These are phyloP conservation scores for Stichopus chloronotus DNA, from an alignment of 35 echinoderm and acorn worm genomes.

Conservation along the genomic window DNA sequence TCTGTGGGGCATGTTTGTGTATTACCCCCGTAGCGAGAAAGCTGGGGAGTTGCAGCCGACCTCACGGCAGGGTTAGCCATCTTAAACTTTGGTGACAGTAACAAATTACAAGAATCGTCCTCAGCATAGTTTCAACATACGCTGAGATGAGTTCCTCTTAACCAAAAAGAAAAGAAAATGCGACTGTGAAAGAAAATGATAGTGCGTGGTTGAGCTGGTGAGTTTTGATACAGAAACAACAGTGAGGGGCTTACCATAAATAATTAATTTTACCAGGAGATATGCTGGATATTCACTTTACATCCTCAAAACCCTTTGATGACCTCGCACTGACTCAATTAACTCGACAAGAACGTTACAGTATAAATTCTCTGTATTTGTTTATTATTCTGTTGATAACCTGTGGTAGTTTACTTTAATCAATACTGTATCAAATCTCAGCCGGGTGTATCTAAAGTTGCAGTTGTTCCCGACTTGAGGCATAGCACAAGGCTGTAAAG, in stretches of 20 bases:
- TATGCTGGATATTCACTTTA: too few species aligned
- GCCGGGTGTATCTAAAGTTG: too few species aligned
- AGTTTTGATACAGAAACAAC: neutral
- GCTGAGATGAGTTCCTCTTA: neutral
- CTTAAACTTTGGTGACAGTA: slow-evolving; percentile 19
- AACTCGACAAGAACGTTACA: too few species aligned
- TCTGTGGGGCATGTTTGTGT: slow-evolving; percentile 43
- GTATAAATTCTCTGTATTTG: too few species aligned
- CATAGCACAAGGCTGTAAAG: too few species aligned
- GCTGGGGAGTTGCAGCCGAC: slow-evolving; percentile 11
- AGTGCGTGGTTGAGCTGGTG: neutral
- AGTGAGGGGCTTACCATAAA: neutral
- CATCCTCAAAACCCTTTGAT: too few species aligned
- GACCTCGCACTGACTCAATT: too few species aligned
- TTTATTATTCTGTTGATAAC: too few species aligned
- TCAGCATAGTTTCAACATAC: neutral
- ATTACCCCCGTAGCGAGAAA: slow-evolving; percentile 51
- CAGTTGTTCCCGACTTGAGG: too few species aligned
- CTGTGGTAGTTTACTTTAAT: too few species aligned
- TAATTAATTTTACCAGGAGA: neutral
- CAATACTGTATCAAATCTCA: too few species aligned
- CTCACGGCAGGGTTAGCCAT: neutral
- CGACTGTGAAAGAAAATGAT: neutral
- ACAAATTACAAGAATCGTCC: neutral
- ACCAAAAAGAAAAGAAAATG: neutral